Conservation (phyloP, 2,113 vertebrate species). For the Perca fluviatilis region DNA sequence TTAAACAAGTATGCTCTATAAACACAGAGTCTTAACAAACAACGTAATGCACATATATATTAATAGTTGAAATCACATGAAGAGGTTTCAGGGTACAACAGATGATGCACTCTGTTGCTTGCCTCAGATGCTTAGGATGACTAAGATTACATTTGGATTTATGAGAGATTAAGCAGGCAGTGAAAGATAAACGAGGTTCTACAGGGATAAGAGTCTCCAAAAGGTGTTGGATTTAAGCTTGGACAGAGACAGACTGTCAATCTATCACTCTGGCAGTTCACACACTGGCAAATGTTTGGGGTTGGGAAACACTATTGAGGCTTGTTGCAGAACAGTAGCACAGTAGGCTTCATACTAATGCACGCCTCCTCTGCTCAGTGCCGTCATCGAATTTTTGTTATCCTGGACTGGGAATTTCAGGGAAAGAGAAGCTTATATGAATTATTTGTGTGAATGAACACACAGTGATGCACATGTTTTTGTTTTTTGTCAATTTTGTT, state of each 20-base stretch:
- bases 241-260: neutral
- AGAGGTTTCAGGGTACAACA: neutral
- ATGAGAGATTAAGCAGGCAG: constrained; percentile 34
- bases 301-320: neutral
- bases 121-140: constrained; percentile 6
- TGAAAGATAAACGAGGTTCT: constrained; percentile 38
- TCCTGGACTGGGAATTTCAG: neutral
- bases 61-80: constrained; percentile 17
- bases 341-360: neutral
- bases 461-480: no score
- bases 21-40: neutral
- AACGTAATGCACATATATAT: neutral
- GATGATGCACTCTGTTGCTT: constrained; percentile 7
- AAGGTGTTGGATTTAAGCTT: constrained; percentile 39
- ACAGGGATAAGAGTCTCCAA: neutral
- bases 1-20: neutral
- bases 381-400: neutral
- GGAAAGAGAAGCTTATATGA: neutral
- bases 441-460: no score
- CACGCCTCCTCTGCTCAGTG: neutral
- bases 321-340: neutral
- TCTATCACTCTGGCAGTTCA: constrained; percentile 1
- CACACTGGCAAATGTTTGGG: neutral
- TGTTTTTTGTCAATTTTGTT: no score
- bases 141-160: constrained; percentile 40